phyloP scores from a whole-genome alignment of 92 coral and sea anemone species.

The Zoanthus sociatus region DNA sequence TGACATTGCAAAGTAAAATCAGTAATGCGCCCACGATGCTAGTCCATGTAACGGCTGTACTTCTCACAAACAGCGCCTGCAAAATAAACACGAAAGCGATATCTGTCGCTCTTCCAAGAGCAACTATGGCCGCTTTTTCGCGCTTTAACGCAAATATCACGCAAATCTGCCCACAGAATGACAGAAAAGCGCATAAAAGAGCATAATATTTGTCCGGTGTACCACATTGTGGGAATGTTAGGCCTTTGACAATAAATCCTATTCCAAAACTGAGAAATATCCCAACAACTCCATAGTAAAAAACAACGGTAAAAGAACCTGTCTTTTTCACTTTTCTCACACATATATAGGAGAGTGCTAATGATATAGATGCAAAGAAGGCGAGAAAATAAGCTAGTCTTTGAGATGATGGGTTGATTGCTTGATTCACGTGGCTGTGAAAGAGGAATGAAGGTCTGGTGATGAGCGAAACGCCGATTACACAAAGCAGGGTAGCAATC shows the following conservation, averaged over 20 bases:
- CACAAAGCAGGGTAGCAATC: constrained; percentile 60
- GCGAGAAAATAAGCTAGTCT: constrained; percentile 56
- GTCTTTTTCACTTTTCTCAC: constrained; percentile 57
- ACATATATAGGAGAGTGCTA: constrained; percentile 36
- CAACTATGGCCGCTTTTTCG: constrained; percentile 70
- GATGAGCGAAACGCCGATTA: constrained; percentile 71
- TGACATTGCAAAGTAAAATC: constrained; percentile 67
- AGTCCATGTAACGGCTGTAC: constrained; percentile 49
- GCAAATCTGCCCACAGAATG: constrained; percentile 59
- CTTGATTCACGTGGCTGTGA: constrained; percentile 3
- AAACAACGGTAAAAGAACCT: constrained; percentile 57
- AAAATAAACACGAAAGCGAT: constrained; percentile 71
- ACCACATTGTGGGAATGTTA: constrained; percentile 57
- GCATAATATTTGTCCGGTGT: constrained; percentile 48
- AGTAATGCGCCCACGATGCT: constrained; percentile 75
- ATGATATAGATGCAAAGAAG: constrained; percentile 52
- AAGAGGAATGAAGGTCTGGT: constrained; percentile 72
- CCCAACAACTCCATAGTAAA: constrained; percentile 69
- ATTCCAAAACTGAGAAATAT: constrained; percentile 27
- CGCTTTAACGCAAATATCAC: constrained; percentile 55
- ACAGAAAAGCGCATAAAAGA: constrained; percentile 31
- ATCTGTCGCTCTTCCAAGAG: constrained; percentile 73
- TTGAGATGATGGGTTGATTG: constrained; percentile 25
- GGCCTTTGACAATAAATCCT: constrained; percentile 39
- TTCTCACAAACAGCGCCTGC: constrained; percentile 59